Evolutionary conservation across 2,113 vertebrate species (phyloP), one percentile per base, ranked within the genome.

Genomic region (Xiphias gladius): DNA sequence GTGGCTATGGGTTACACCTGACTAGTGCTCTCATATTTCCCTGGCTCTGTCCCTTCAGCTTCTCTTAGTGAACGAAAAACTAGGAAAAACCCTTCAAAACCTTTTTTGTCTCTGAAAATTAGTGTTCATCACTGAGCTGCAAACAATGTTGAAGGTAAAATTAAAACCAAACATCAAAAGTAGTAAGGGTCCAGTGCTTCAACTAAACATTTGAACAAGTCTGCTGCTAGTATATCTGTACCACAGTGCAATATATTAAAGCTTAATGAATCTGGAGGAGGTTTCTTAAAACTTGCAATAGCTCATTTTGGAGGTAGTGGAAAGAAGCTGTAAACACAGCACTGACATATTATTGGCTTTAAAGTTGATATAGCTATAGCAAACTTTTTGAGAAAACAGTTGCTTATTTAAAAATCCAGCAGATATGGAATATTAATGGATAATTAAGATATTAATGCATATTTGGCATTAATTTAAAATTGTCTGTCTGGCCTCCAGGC

Each of bases 1-100:
- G 26, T 67, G 61, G 73, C 50, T 12, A 28, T 37, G 58, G 58
- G 75, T 79, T 75, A 71, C 65, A 64, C 30, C 62, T n/a, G 48
- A 64, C 30, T 17, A 58, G 9, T 28, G n/a, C 41, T 57, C n/a
- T 57, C 8, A 63, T 5, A 6, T 41, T 24, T 50, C 43, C 26
- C 14, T 7, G 35, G 1, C 16, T 41, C 16, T 16, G 24, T 46
- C 35, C 5, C 43, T 8, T 74, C 54, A 39, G 58, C 28, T 39
- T 67, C 58, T 32, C 14, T 35, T 24, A 39, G n/a, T 28, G 71
- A 52, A 78, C 63, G 8, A 65, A 73, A 50, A 26, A 73, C 39
- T 30, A 17, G 24, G 7, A 43, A 12, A 58, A 50, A 41, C 6
- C 14, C 26, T 54, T 65, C 19, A 6, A 68, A 80, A 50, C 2